A percentile compares a stretch with the other conserved stretches of the same genome.
These are phyloP conservation scores for Aphis gossypii DNA, from an alignment of 1,140 invertebrate genomes.

Conservation along the genomic window DNA sequence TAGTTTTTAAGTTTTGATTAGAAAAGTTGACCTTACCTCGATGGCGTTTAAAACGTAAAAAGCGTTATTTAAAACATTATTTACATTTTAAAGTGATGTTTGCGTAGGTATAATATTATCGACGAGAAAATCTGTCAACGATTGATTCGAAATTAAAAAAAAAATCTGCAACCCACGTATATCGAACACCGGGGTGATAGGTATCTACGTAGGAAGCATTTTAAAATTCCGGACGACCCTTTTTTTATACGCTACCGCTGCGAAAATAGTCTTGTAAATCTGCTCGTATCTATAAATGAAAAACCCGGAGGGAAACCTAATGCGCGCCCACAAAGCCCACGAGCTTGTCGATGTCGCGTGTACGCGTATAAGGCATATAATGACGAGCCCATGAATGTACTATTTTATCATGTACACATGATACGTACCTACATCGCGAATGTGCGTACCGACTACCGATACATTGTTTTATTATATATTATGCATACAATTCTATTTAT, in stretches of 20 bases:
- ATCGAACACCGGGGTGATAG: neutral
- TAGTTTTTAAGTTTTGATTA: conserved; percentile 11
- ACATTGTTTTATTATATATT: too few relatives aligned
- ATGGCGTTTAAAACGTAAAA: neutral
- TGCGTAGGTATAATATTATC: neutral
- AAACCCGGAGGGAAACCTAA: neutral
- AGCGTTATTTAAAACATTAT: neutral
- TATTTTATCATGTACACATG: too few relatives aligned
- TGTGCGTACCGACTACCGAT: neutral
- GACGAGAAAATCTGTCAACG: neutral
- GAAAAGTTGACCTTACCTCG: neutral
- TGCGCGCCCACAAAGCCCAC: neutral
- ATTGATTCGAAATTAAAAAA: conserved; percentile 30
- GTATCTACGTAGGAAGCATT: neutral
- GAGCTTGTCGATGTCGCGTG: neutral
- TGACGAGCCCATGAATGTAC: too few relatives aligned
- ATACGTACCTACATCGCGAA: neutral
- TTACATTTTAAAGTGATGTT: neutral
- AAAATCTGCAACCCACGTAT: neutral
- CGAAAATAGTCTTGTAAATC: neutral
- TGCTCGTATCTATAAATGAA: neutral
- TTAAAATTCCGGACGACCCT: neutral
- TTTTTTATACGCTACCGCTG: neutral
- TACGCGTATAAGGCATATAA: neutral
- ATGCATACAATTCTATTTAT: too few relatives aligned